Evolutionary conservation across 2,888 invertebrate genomes (phyloP), one percentile per base, ranked within the genome.

Genomic region (Lasioglossum marginatum): DNA sequence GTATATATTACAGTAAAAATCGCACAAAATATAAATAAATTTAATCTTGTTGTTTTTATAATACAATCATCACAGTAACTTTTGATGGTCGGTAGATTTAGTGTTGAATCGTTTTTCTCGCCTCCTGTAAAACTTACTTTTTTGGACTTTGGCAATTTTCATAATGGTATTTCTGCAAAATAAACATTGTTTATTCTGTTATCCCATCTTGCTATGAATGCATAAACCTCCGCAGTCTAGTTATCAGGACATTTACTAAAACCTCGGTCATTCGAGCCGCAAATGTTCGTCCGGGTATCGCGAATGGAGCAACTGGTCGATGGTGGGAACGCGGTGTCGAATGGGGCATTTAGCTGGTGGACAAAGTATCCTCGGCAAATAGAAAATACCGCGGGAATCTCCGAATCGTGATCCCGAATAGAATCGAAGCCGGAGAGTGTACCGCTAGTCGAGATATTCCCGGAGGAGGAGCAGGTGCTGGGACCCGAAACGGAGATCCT

Each of bases 391-490:
- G 16, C 63, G 66, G 27, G 45, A 66, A 70, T 70, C 66, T 40
- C 66, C 23, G 66, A 0, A 1, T 31, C 27, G 6, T 14, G 66
- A 63, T 45, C 31, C n/a, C n/a, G 52, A 78, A 72, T 27, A 70
- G 27, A 19, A 78, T 52, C 52, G 48, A 66, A 63, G 23, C 34
- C 43, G 57, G 79, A 80, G 76, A 63, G 87, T 90, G 90, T 91
- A 85, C 88, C 91, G 87, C 82, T 89, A 88, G 92, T 88, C 89
- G 85, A 84, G 91, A 90, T 92, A 45, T 63, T 52, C 37, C 27
- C 14, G n/a, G 31, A 57, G 85, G 83, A 94, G 85, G 81, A 94
- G 95, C 95, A 95, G 95, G 95, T 95, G 95, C 92, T 92, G 92
- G 48, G 86, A 89, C 82, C 81, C 74, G 71, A 81, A 79, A 82